These are phyloP conservation scores for Phalanger gymnotis DNA, from an alignment of 2,797 vertebrate species.

Conservation along the genomic window DNA sequence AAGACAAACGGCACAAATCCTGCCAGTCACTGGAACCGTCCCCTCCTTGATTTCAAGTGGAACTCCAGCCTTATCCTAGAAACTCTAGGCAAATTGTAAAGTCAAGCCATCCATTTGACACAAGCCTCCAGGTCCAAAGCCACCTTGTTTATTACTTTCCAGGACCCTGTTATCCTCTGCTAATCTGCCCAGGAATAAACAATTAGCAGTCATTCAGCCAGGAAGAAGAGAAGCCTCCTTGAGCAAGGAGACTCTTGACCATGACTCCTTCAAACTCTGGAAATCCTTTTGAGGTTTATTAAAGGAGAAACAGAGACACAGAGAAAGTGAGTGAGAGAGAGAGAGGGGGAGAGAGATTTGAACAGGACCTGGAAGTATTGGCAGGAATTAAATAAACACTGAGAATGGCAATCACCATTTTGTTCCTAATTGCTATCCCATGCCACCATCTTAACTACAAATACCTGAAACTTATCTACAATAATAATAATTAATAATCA, in stretches of 20 bases:
- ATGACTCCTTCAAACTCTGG: neutral
- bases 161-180: neutral
- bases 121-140: neutral
- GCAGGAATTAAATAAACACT: neutral
- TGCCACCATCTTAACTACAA: neutral
- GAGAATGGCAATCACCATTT: neutral
- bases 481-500: neutral
- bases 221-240: neutral
- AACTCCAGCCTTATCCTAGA: neutral
- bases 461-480: neutral
- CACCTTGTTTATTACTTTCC: neutral
- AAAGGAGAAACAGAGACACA: neutral
- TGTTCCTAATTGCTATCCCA: neutral
- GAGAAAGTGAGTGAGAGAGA: too few species aligned
- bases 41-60: neutral
- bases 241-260: neutral
- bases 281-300: neutral
- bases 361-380: neutral
- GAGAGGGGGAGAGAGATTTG: neutral
- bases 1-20: neutral
- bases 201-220: neutral
- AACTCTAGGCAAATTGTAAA: neutral
- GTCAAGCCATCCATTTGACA: neutral
- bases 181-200: neutral
- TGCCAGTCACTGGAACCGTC: neutral